Evolutionary conservation across 2,797 vertebrate genomes (phyloP).

Genomic region (Eulemur albifrons): DNA sequence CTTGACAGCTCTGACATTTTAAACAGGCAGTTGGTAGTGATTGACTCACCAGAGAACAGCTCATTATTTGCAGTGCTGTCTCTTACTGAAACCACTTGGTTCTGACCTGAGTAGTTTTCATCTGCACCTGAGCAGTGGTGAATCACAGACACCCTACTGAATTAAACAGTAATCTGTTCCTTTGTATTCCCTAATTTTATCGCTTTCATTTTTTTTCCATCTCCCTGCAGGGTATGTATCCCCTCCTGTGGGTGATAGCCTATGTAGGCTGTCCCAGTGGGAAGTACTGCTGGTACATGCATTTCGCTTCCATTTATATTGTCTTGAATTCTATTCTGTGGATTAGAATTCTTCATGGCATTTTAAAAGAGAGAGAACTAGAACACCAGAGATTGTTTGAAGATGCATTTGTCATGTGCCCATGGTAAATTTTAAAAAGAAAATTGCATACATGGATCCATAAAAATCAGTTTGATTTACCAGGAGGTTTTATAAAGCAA

Average conservation of each 20-base stretch:
- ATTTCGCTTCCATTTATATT: not conserved
- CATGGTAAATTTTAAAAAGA: not conserved
- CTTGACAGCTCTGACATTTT: conserved; percentile 76
- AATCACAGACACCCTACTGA: conserved; percentile 60
- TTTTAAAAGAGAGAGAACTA: not conserved
- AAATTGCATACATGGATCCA: not conserved
- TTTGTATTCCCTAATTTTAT: conserved; percentile 75
- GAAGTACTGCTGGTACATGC: not conserved
- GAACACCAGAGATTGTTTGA: not conserved
- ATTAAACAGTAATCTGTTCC: conserved; percentile 73
- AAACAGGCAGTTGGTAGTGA: conserved; percentile 47
- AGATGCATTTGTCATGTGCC: not conserved
- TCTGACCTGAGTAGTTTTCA: conserved; percentile 72
- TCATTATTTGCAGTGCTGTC: conserved; percentile 67
- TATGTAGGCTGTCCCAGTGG: not conserved
- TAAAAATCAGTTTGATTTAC: not conserved
- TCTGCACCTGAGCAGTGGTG: conserved; percentile 49
- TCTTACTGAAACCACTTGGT: conserved; percentile 23
- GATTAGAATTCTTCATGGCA: not conserved
- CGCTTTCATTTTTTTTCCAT: conserved; percentile 53
- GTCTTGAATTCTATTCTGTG: not conserved
- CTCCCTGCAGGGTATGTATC: conserved; percentile 54
- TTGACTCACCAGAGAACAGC: conserved; percentile 55
- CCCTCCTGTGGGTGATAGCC: conserved; percentile 63
- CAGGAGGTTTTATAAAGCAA: not conserved